A percentile compares a stretch with the other conserved stretches of the same genome.
These are phyloP conservation scores for Centrocercus urophasianus DNA, from an alignment of 2,113 vertebrate species.

Conservation along the genomic window DNA sequence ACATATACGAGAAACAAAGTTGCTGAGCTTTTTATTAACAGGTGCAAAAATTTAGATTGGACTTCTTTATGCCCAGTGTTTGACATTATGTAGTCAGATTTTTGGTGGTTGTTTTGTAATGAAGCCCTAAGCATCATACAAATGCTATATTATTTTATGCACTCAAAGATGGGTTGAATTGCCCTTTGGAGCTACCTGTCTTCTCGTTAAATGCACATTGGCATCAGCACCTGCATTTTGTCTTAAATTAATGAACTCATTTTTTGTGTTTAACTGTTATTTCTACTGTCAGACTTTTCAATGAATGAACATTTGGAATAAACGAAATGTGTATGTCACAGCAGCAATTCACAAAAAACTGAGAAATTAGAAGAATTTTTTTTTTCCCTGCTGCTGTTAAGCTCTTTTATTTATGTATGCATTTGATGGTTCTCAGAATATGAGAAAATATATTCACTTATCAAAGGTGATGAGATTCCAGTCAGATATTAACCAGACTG, in stretches of 20 bases:
- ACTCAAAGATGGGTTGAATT: neutral
- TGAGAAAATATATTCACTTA: neutral
- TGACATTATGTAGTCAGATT: neutral
- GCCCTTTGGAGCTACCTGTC: neutral
- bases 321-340: neutral
- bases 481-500: constrained; percentile 47
- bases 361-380: neutral
- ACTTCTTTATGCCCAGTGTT: neutral
- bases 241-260: neutral
- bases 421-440: constrained; percentile 20
- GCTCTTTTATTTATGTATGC: neutral
- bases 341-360: neutral
- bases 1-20: neutral
- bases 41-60: neutral
- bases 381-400: neutral
- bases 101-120: neutral
- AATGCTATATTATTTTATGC: neutral
- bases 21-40: neutral
- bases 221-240: neutral
- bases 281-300: neutral
- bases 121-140: neutral
- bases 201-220: neutral
- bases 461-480: constrained; percentile 15
- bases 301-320: neutral
- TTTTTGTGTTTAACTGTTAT: neutral